These are phyloP conservation scores for Amphimallon solstitiale DNA, from an alignment of 2,888 invertebrate species.

Conservation along the genomic window DNA sequence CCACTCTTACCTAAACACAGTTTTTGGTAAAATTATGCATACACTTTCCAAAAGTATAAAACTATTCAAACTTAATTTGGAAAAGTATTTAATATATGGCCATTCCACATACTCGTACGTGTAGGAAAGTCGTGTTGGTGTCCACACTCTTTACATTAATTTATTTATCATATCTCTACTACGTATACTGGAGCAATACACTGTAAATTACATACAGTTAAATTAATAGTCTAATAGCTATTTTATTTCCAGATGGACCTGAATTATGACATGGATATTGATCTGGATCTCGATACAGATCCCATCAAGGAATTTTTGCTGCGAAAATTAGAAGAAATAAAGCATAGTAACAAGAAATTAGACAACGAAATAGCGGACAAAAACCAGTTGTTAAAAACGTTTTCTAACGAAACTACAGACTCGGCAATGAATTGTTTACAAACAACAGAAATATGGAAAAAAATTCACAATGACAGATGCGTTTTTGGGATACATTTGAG, in stretches of 20 bases:
- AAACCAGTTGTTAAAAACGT: constrained; percentile 36
- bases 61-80: too few species aligned
- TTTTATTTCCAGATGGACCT: constrained; percentile 1
- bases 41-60: too few species aligned
- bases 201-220: too few species aligned
- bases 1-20: too few species aligned
- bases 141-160: too few species aligned
- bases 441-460: constrained; percentile 48
- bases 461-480: constrained; percentile 49
- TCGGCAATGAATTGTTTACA: neutral
- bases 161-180: too few species aligned
- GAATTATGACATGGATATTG: constrained; percentile 44
- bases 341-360: constrained; percentile 38
- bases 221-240: neutral
- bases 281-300: constrained; percentile 51
- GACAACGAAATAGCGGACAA: constrained; percentile 35
- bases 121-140: too few species aligned
- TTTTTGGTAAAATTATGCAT: too few species aligned
- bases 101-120: too few species aligned
- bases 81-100: too few species aligned
- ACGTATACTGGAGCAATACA: too few species aligned
- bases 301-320: constrained; percentile 43
- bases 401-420: neutral
- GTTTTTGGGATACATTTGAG: constrained; percentile 51
- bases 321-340: constrained; percentile 42